Percentiles rank a stretch among this genome's conserved stretches.
phyloP scores from a whole-genome alignment of 2,888 invertebrate genomes.

The Cryptocheilus praepositus region DNA sequence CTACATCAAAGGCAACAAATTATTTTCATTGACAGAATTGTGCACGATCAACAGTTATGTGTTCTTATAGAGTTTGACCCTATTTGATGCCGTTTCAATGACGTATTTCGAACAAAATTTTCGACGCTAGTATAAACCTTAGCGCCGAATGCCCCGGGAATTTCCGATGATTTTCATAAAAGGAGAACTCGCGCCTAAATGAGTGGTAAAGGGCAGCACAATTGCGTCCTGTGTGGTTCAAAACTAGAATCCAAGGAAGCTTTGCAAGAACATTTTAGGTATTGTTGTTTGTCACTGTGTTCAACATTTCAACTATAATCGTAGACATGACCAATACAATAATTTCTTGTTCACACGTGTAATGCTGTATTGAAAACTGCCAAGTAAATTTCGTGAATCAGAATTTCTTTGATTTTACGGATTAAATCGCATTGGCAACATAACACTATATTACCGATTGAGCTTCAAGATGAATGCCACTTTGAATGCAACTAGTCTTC shows the following conservation, averaged over 20 bases:
- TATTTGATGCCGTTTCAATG: background rate
- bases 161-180: slow-evolving; percentile 43
- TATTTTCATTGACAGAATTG: background rate
- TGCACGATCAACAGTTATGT: background rate
- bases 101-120: slow-evolving; percentile 10
- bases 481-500: no score
- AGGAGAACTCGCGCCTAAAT: slow-evolving; percentile 46
- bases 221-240: slow-evolving; percentile 79
- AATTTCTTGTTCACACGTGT: no score
- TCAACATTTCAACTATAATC: slow-evolving; percentile 7
- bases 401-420: no score
- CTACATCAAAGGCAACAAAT: background rate
- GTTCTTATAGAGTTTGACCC: background rate
- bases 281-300: slow-evolving; percentile 39
- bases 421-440: background rate
- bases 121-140: slow-evolving; percentile 18
- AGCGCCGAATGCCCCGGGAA: slow-evolving; percentile 22
- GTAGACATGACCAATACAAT: no score
- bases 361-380: no score
- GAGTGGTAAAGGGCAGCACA: slow-evolving; percentile 61
- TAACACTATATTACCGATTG: slow-evolving; percentile 11
- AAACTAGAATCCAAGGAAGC: slow-evolving; percentile 78
- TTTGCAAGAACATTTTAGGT: slow-evolving; percentile 81
- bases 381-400: no score
- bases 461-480: background rate